Percentiles rank a stretch among this genome's conserved stretches.
These are phyloP conservation scores for Protosalanx chinensis DNA, from an alignment of 2,797 vertebrate species.

Conservation along the genomic window DNA sequence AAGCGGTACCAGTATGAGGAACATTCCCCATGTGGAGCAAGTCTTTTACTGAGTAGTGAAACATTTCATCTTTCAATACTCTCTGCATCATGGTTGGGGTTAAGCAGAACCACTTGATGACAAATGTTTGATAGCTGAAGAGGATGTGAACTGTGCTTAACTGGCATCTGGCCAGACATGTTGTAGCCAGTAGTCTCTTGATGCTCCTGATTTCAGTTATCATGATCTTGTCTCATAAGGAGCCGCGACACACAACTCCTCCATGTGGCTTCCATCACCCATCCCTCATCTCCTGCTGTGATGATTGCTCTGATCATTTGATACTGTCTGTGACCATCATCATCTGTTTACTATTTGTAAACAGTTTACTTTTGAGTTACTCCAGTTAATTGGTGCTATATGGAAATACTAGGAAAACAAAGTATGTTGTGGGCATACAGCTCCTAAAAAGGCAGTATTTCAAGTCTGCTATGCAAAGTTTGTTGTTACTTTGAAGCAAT, in stretches of 20 bases:
- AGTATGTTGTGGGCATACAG: too few relatives aligned
- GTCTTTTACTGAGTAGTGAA: not conserved
- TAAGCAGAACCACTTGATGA: not conserved
- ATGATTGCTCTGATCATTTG: slow-evolving; percentile 13
- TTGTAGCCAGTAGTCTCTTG: not conserved
- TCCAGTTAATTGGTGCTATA: not conserved
- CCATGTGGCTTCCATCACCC: slow-evolving; percentile 10
- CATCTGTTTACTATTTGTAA: not conserved
- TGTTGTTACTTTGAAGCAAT: too few relatives aligned
- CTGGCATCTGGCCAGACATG: slow-evolving; percentile 6
- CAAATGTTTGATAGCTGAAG: not conserved
- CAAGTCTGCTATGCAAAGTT: too few relatives aligned
- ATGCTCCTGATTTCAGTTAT: slow-evolving; percentile 3
- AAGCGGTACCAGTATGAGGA: too few relatives aligned
- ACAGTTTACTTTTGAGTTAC: not conserved
- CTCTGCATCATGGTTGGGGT: not conserved
- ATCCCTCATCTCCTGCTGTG: slow-evolving; percentile 20
- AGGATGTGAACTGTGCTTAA: not conserved
- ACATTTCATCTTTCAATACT: too few relatives aligned
- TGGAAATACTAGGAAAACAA: too few relatives aligned
- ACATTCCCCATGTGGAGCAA: not conserved
- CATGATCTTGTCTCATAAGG: slow-evolving; percentile 38
- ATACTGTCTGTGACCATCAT: slow-evolving; percentile 3
- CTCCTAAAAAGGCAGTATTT: too few relatives aligned
- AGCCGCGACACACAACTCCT: not conserved